Conservation (phyloP, 2,113 vertebrate genomes). For the Anarrhichthys ocellatus region DNA sequence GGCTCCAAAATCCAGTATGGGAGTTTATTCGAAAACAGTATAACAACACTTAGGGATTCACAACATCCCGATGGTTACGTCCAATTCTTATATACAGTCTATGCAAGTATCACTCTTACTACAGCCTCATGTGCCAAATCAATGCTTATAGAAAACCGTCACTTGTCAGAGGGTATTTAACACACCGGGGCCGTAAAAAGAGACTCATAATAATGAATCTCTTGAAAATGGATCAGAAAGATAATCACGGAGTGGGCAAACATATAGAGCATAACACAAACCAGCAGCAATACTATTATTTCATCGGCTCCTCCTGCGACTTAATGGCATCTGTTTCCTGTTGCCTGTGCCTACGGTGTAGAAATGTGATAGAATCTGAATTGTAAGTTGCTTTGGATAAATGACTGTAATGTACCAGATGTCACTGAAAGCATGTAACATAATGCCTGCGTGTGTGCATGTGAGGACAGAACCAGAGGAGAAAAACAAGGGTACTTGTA, state of each 20-base stretch:
- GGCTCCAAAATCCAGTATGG: too few relatives aligned
- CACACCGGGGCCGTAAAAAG: not conserved
- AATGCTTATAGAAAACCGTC: not conserved
- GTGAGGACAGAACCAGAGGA: not conserved
- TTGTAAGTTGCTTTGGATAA: too few relatives aligned
- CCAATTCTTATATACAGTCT: not conserved
- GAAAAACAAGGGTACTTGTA: not conserved
- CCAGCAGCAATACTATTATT: not conserved
- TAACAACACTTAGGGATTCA: too few relatives aligned
- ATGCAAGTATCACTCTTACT: not conserved
- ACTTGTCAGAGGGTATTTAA: not conserved
- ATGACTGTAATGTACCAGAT: too few relatives aligned
- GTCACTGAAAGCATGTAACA: slow-evolving; percentile 7
- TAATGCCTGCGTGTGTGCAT: not conserved
- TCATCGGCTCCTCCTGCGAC: not conserved
- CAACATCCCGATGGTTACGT: not conserved
- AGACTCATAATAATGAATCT: not conserved
- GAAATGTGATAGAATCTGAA: too few relatives aligned
- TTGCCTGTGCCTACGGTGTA: too few relatives aligned
- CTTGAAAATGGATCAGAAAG: not conserved
- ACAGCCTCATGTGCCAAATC: not conserved
- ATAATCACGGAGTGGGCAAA: not conserved
- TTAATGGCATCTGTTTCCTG: slow-evolving; percentile 33
- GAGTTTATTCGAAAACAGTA: too few relatives aligned
- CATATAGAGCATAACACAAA: not conserved